Evolutionary conservation across 2,113 vertebrate species (phyloP), one percentile per base, ranked within the genome.

Genomic region (Stigmatopora argus): DNA sequence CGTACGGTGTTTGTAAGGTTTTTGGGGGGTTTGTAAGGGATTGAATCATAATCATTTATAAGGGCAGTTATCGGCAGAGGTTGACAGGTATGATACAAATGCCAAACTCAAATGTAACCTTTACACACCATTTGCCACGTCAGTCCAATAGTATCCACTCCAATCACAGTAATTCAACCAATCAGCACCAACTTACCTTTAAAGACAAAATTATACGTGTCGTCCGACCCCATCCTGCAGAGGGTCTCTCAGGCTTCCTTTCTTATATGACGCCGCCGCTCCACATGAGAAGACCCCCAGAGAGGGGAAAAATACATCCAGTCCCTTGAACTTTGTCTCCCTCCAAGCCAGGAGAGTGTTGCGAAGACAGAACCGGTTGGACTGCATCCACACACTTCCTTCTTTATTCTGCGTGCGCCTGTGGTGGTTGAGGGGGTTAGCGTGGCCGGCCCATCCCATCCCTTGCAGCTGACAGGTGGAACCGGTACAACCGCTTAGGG

Each of bases 151-250:
- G 18, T 38, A 35, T 18, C 18, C 21, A 48, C 15, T 12, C 14
- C 35, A 48, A 48, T 59, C 11, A 18, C 8, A 34, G 34, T 71
- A 49, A 72, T 62, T 64, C 59, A 68, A 47, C 65, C 56, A 45
- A 57, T 1, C 41, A 67, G n/a, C 18, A 79, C 71, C 1, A 17
- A 74, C 89, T 90, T 74, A 92, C 89, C 90, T 86, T 91, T 92
- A 69, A 90, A 91, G 66, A 91, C 89, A 80, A 92, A 92, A 75
- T 91, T 91, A 75, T 90, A 91, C 0, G 80, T 72, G 26, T 90
- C 85, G 62, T 91, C 87, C 34, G 86, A 85, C n/a, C 81, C 83
- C 90, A 91, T 91, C 66, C 58, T 85, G 72, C 45, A 21, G 44
- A 67, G 64, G 65, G 70, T 61, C 69, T 65, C 11, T 66, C 19